Base-by-base conservation (phyloP, 2,888 invertebrate species). In the Odontocolon sp. region DNA sequence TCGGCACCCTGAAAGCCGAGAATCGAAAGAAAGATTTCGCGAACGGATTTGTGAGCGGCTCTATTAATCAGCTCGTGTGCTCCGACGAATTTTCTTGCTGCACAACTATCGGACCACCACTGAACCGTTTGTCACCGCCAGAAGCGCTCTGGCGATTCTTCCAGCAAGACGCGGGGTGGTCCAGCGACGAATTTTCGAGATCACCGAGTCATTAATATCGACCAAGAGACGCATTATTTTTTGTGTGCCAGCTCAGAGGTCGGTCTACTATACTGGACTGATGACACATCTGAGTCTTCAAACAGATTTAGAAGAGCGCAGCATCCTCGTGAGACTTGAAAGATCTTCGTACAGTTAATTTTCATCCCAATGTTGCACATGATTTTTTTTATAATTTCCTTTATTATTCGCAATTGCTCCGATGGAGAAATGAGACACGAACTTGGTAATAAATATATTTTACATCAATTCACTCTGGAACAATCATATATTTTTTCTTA, bases 31-130 rank as follows among this genome's bases (percentile, higher is more conserved):
- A 52, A 18, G 52, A 66, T 52, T 66, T 66, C 11, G 28, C 50
- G 50, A 50, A 52, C 18, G 38, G 21, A 52, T 40, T 66, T 18
- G 14, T 9, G 28, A 52, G 26, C 38, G 26, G 52, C 38, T 40
- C 28, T 52, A 66, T 66, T 31, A 52, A 66, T 64, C 64, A 50
- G 64, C 36, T 64, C 36, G 63, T 28, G 64, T 14, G 38, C 18
- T 16, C 26, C 11, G 9, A 33, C 47, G 23, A 68, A 45, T 56
- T 26, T 31, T 5, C 26, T 42, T 28, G n/a, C 9, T 40, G 8
- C 4, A 23, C 26, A 28, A 28, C 57, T 28, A 59, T 59, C 40
- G 42, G 59, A 16, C 1, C 16, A 16, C n/a, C 18, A 18, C 18
- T 2, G 2, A 42, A 59, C 38, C 40, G 42, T 59, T 59, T 42